Base-by-base conservation (phyloP, 2,888 invertebrate species). In the Lithophane socia region DNA sequence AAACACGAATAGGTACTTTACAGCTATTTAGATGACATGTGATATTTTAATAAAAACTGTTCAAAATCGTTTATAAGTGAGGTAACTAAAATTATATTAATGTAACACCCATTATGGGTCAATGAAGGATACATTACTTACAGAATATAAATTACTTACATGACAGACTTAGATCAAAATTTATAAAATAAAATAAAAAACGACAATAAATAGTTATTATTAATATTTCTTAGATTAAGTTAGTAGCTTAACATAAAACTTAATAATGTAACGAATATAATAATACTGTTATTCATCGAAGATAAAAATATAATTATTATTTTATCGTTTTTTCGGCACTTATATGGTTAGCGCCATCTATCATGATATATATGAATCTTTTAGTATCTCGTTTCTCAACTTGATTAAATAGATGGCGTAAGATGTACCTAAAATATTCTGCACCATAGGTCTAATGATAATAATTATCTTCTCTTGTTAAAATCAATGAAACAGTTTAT, bases 231-330 rank as follows among this genome's bases (percentile, higher is more conserved):
- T 63, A 24, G 12, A 13, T 9, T 60, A 49, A 44, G 42, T 64
- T 58, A 78, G 47, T 49, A 13, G 7, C 21, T 44, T 78, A 29
- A 13, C 63, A 37, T 78, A 13, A 29, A 52, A 61, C 13, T 58
- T 37, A 65, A 52, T 60, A 52, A 58, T 24, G 18, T 44, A 37
- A 78, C 13, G 8, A 49, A 18, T 58, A 37, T 47, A 68, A 64
- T 80, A 80, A 69, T 80, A 81, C 79, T 80, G 81, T 42, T 65
- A 54, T 8, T 75, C 10, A 13, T 58, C n/a, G 5, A 54, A 67
- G n/a, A 16, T n/a, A n/a, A n/a, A n/a, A n/a, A n/a, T n/a, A n/a
- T n/a, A n/a, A n/a, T 37, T 29, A 37, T 37, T 37, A 37, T 37
- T 37, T 29, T n/a, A 65, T 52, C 0, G 1, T 24, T 24, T 56